Conservation (phyloP, 2,888 invertebrate species). For the Alsophila aescularia region DNA sequence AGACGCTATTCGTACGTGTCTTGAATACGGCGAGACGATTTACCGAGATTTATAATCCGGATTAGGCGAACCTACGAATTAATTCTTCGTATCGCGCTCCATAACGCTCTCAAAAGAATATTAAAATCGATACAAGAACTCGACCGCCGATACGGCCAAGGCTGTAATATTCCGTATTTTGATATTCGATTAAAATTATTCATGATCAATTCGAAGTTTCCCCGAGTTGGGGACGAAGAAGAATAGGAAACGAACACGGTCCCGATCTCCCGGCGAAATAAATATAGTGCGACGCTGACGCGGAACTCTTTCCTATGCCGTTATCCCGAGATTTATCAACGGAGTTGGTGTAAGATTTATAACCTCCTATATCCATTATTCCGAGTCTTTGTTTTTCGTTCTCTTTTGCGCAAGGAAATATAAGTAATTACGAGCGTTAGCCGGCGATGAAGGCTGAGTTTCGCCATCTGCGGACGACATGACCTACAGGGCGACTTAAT, state of each 20-base stretch:
- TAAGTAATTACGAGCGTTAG: conserved; percentile 39
- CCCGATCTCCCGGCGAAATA: conserved; percentile 52
- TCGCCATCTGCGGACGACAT: conserved; percentile 38
- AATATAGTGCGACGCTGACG: conserved; percentile 64
- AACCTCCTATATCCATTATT: conserved; percentile 56
- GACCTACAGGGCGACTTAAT: conserved; percentile 33
- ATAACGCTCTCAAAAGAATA: conserved; percentile 30
- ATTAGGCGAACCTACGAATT: conserved; percentile 51
- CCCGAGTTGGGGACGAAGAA: conserved; percentile 58
- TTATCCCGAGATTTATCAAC: conserved; percentile 59
- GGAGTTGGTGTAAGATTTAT: conserved; percentile 57
- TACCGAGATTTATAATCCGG: conserved; percentile 59
- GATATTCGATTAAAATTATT: conserved; percentile 69
- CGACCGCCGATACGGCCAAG: conserved; percentile 31
- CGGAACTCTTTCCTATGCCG: conserved; percentile 56
- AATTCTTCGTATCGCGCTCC: conserved; percentile 46
- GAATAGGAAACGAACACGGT: conserved; percentile 59
- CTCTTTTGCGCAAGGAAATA: conserved; percentile 33
- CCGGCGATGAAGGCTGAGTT: conserved; percentile 30
- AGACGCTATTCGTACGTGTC: conserved; percentile 59
- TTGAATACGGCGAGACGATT: conserved; percentile 59
- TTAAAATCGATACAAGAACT: conserved; percentile 40
- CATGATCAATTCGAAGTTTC: conserved; percentile 74
- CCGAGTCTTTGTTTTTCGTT: conserved; percentile 51
- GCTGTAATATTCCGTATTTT: conserved; percentile 60